Conservation (phyloP, 2,888 invertebrate genomes). For the Ichneumoninae sp. region DNA sequence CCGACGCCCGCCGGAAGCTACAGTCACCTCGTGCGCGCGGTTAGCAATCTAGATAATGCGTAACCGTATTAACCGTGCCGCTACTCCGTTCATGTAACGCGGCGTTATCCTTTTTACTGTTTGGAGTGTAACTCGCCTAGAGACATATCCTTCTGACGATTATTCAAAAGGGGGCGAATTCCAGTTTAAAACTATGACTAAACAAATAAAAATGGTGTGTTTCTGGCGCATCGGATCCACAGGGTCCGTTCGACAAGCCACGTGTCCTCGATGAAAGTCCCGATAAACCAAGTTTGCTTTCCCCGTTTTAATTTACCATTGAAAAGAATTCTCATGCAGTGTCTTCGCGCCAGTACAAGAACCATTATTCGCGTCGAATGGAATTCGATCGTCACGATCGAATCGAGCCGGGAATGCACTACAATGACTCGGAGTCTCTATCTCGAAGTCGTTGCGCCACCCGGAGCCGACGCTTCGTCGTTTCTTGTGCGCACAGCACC, state of each 20-base stretch:
- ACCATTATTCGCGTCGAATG: constrained; percentile 47
- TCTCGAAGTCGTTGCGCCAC: constrained; percentile 54
- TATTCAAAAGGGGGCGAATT: neutral
- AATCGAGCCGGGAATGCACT: constrained; percentile 49
- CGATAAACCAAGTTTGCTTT: neutral
- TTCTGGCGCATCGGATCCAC: neutral
- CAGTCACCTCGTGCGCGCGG: constrained; percentile 72
- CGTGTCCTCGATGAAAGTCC: constrained; percentile 3
- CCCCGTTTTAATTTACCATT: constrained; percentile 19
- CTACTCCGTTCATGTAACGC: constrained; percentile 34
- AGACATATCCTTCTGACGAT: constrained; percentile 31
- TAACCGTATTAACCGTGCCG: constrained; percentile 78
- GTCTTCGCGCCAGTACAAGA: neutral
- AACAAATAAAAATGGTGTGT: neutral
- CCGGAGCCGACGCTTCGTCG: constrained; percentile 55
- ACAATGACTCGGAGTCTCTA: constrained; percentile 43
- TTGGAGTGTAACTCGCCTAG: constrained; percentile 9
- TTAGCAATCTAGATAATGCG: constrained; percentile 82
- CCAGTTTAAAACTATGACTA: neutral
- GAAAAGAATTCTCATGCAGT: constrained; percentile 24
- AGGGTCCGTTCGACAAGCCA: neutral
- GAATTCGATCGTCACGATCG: constrained; percentile 62
- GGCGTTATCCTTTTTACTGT: constrained; percentile 30
- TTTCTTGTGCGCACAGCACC: constrained; percentile 54
- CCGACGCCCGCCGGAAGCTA: constrained; percentile 61